Conservation (phyloP, 2,113 vertebrate species). For the Coreoperca whiteheadi region DNA sequence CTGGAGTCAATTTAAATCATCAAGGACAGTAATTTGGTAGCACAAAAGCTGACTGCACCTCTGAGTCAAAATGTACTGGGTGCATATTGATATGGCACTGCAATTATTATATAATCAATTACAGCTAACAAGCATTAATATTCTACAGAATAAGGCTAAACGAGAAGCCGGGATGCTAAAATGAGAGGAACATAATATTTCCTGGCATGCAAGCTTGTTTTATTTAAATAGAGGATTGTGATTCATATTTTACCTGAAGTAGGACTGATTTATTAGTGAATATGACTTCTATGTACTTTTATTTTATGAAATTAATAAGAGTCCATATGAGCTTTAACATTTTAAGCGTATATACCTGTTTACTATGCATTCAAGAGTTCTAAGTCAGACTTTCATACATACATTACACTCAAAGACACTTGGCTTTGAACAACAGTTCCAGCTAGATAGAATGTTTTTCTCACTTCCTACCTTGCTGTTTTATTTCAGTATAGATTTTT, state of each 20-base stretch:
- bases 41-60: neutral
- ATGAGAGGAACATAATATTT: neutral
- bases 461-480: neutral
- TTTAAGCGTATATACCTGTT: neutral
- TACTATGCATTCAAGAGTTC: neutral
- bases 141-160: neutral
- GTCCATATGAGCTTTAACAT: neutral
- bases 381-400: neutral
- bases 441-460: neutral
- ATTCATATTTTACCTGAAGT: neutral
- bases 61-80: neutral
- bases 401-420: too few species aligned
- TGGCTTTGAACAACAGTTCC: neutral
- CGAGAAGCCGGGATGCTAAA: neutral
- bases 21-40: neutral
- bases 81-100: neutral
- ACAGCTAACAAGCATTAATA: neutral
- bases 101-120: neutral
- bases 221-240: neutral
- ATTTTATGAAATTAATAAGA: neutral
- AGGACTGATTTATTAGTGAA: neutral
- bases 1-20: constrained; percentile 3
- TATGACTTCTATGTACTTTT: neutral
- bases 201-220: neutral
- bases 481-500: neutral